phyloP scores from a whole-genome alignment of 2,888 invertebrate genomes.

The Megastigmus dorsalis region DNA sequence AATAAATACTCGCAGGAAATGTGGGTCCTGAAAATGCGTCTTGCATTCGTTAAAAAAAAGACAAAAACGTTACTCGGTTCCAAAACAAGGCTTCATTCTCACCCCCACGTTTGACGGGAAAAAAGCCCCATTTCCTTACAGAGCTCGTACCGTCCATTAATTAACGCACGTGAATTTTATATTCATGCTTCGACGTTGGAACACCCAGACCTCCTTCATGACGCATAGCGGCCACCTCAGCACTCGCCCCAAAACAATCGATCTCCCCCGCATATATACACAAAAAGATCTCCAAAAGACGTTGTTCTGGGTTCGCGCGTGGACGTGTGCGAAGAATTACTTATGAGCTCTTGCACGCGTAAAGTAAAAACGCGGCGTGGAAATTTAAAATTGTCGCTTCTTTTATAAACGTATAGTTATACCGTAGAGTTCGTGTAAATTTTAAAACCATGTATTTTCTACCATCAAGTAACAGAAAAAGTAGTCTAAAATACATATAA shows the following conservation, averaged over 20 bases:
- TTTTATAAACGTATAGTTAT: too few relatives aligned
- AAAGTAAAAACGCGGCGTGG: too few relatives aligned
- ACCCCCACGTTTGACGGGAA: background rate
- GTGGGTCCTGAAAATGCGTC: too few relatives aligned
- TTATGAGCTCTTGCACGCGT: constrained; percentile 3
- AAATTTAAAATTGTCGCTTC: too few relatives aligned
- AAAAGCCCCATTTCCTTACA: background rate
- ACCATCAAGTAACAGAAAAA: too few relatives aligned
- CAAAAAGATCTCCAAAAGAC: background rate
- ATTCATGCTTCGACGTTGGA: constrained; percentile 9
- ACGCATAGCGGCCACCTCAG: constrained; percentile 29
- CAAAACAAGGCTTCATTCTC: too few relatives aligned
- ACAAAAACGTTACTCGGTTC: too few relatives aligned
- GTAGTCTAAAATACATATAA: too few relatives aligned
- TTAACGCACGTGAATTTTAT: constrained; percentile 19
- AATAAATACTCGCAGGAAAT: too few relatives aligned
- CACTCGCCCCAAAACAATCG: constrained; percentile 22
- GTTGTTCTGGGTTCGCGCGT: constrained; percentile 17
- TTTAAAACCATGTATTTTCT: too few relatives aligned
- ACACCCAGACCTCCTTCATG: constrained; percentile 21
- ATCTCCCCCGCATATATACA: background rate
- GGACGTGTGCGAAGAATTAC: constrained; percentile 1
- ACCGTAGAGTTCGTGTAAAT: too few relatives aligned
- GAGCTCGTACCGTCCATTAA: background rate
- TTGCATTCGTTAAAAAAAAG: too few relatives aligned